Base-by-base conservation (phyloP, 2,113 vertebrate genomes). In the Xyrauchen texanus region DNA sequence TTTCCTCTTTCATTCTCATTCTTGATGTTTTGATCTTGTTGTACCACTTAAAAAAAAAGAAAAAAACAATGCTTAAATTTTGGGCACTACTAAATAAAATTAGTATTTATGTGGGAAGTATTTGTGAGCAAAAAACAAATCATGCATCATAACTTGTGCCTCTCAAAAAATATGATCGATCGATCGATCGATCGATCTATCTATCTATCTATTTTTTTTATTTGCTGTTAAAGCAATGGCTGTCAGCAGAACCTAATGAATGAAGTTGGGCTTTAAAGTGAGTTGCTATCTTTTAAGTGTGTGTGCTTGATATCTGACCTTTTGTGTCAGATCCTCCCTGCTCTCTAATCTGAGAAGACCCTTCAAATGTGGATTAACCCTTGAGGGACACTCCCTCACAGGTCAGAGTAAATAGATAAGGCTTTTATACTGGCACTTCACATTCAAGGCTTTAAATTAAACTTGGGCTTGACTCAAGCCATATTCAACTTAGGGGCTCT, bases 301-400 rank as follows among this genome's bases (percentile, higher is more conserved):
- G 71, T 79, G 77, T 79, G 66, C 53, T 77, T 42, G 46, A 77
- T 63, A 6, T 70, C 62, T 57, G 67, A 65, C 76, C 74, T 70
- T 70, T 46, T 65, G 72, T 77, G 45, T 67, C 53, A 69, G 66
- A 69, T 42, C 53, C 53, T 73, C 68, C 68, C 46, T 88, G 86
- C 90, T 74, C 87, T 81, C 79, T 89, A 88, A 89, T 85, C 87
- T 85, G 61, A 70, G 7, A 68, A 85, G 85, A 85, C 78, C 81
- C 85, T 85, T 86, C 55, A 87, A 87, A 80, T 68, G 78, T 86
- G 88, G 87, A 91, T 89, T 90, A 89, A 84, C 5, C 88, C 86
- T 83, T 45, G 7, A 63, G 68, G 55, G 46, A 73, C 68, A 71
- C 75, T 58, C 70, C 63, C 71, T 81, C 53, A 70, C 7, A 58